Evolutionary conservation across 2,113 vertebrate species (phyloP).

Genomic region (Syrrhaptes paradoxus): DNA sequence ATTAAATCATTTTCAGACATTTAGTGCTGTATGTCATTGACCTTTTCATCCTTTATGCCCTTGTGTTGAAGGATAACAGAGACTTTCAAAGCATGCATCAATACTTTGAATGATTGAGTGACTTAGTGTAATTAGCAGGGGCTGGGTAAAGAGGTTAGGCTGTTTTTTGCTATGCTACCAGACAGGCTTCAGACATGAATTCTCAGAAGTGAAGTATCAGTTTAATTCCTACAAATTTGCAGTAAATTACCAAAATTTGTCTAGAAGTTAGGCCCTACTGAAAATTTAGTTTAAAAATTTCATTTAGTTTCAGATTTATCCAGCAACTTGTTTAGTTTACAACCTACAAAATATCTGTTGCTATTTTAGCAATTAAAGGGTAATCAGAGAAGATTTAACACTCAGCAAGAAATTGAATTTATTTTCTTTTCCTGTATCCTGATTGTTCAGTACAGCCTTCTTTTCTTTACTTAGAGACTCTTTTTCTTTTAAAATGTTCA

Average conservation of each 20-base stretch:
- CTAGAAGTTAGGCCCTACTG: neutral
- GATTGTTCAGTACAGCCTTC: neutral
- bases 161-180: neutral
- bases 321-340: neutral
- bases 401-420: neutral
- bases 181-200: neutral
- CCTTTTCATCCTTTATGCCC: neutral
- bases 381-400: neutral
- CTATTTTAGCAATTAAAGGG: neutral
- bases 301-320: neutral
- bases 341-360: neutral
- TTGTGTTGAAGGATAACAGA: neutral
- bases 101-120: neutral
- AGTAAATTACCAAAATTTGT: neutral
- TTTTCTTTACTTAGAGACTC: neutral
- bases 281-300: neutral
- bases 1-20: slow-evolving; percentile 27
- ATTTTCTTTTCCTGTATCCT: neutral
- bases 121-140: neutral
- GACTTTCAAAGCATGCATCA: neutral
- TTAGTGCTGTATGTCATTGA: neutral
- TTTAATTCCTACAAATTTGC: neutral
- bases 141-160: neutral
- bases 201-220: neutral
- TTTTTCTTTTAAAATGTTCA: neutral